Conservation (phyloP, 2,113 vertebrate genomes). For the Morone chrysops region DNA sequence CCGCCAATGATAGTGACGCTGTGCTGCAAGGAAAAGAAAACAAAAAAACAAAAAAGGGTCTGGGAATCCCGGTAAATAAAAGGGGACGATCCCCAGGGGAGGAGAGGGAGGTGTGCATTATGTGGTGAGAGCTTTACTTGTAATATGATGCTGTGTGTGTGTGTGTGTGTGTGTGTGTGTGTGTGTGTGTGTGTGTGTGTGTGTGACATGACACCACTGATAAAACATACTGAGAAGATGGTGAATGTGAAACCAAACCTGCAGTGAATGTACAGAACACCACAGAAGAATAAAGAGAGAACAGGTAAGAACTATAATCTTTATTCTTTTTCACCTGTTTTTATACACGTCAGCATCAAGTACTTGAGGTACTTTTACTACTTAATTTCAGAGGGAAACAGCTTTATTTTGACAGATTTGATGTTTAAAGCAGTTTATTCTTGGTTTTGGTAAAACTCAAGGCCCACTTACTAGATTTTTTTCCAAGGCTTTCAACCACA, state of each 20-base stretch:
- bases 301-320: constrained; percentile 50
- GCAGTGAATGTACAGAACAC: not conserved
- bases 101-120: not conserved
- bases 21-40: constrained; percentile 34
- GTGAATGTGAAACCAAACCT: constrained; percentile 53
- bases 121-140: not conserved
- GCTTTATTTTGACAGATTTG: no score
- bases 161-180: not conserved
- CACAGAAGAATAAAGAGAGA: not conserved
- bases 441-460: not conserved
- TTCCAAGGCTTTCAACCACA: not conserved
- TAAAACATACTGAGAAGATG: constrained; percentile 33
- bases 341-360: not conserved
- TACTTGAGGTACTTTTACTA: not conserved
- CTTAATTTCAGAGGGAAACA: not conserved
- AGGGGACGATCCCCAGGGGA: constrained; percentile 11
- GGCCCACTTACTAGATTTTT: not conserved
- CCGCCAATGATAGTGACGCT: not conserved
- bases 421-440: not conserved
- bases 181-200: constrained; percentile 1
- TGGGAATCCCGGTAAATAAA: constrained; percentile 61
- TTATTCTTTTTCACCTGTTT: not conserved
- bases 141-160: constrained; percentile 6
- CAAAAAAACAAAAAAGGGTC: not conserved
- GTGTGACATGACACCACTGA: constrained; percentile 35